phyloP scores from a whole-genome alignment of 1,140 invertebrate species.

The Megalopta genalis region DNA sequence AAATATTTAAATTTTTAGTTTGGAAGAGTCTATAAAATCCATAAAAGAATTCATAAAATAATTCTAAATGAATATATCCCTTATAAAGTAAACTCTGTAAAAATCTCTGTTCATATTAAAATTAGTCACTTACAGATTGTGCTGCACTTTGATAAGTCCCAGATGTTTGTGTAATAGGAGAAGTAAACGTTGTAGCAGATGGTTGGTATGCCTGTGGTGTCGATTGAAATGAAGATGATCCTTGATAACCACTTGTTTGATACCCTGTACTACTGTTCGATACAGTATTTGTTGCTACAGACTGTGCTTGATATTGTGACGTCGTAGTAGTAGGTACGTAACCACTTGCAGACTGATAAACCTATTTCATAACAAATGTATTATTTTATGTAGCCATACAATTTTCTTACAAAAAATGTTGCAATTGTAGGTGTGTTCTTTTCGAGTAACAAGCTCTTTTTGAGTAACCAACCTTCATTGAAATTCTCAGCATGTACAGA shows the following conservation, averaged over 20 bases:
- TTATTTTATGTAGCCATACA: background rate
- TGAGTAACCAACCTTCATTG: too few species aligned
- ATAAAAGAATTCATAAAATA: too few species aligned
- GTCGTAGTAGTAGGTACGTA: constrained; percentile 76
- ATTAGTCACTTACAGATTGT: constrained; percentile 70
- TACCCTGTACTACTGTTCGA: constrained; percentile 73
- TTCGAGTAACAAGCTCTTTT: too few species aligned
- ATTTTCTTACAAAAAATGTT: too few species aligned
- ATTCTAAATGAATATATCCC: too few species aligned
- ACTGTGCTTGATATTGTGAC: constrained; percentile 75
- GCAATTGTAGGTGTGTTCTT: too few species aligned
- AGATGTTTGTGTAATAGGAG: constrained; percentile 76
- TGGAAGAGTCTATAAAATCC: too few species aligned
- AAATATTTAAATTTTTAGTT: too few species aligned
- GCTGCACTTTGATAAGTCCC: constrained; percentile 75
- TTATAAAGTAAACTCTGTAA: background rate
- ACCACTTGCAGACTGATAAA: constrained; percentile 73
- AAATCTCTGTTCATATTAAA: background rate
- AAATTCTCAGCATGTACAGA: too few species aligned
- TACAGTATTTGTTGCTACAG: constrained; percentile 71
- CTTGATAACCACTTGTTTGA: constrained; percentile 74
- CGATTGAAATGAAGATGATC: constrained; percentile 74
- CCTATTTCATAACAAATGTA: constrained; percentile 54
- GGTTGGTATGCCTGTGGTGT: constrained; percentile 76
- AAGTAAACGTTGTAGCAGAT: constrained; percentile 76